Percentiles rank a stretch among this genome's conserved stretches.
phyloP scores from a whole-genome alignment of 1,140 invertebrate genomes.

The Macrobrachium rosenbergii region DNA sequence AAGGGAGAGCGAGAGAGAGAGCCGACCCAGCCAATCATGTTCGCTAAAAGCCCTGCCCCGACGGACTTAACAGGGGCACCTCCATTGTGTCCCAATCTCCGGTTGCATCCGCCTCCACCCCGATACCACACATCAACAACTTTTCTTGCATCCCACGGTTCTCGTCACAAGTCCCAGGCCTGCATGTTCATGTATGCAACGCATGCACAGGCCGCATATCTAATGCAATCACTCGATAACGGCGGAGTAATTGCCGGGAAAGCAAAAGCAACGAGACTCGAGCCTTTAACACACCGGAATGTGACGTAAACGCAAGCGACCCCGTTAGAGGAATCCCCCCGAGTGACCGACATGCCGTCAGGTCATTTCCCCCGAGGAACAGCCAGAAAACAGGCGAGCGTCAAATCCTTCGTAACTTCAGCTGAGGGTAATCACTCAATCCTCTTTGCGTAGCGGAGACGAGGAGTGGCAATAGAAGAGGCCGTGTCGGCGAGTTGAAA shows the following conservation, averaged over 20 bases:
- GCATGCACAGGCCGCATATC: background rate
- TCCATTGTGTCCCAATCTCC: conserved; percentile 39
- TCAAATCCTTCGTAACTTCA: too few relatives aligned
- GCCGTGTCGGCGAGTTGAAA: conserved; percentile 36
- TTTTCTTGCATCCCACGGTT: background rate
- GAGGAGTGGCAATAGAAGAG: background rate
- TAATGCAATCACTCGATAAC: background rate
- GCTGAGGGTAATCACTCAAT: too few relatives aligned
- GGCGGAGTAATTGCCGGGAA: background rate
- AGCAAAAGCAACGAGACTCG: background rate
- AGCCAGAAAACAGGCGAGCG: too few relatives aligned
- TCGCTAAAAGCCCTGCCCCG: conserved; percentile 29
- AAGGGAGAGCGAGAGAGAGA: background rate
- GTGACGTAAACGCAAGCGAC: conserved; percentile 8
- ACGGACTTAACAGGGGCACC: conserved; percentile 24
- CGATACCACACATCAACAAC: conserved; percentile 22
- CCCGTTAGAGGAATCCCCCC: background rate
- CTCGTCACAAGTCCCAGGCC: background rate
- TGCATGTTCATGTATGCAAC: background rate
- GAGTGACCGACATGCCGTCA: background rate
- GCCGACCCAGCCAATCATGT: conserved; percentile 48
- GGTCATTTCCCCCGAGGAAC: too few relatives aligned
- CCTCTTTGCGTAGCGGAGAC: too few relatives aligned
- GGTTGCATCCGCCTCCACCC: conserved; percentile 42
- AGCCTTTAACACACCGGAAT: conserved; percentile 32